phyloP scores from a whole-genome alignment of 2,113 vertebrate genomes.

The Diphyllodes magnificus region DNA sequence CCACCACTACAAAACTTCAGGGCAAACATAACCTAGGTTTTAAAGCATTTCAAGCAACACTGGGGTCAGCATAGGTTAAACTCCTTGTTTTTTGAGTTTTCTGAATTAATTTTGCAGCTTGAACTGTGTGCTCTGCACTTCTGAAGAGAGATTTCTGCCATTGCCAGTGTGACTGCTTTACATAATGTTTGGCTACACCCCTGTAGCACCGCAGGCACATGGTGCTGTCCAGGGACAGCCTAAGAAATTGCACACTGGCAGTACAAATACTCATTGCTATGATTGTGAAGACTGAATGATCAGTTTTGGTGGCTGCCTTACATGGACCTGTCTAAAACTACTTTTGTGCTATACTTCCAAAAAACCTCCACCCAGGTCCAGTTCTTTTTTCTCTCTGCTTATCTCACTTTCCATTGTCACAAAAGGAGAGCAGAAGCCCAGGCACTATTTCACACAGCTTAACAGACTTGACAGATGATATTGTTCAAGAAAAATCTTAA shows the following conservation, averaged over 20 bases:
- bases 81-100: not conserved
- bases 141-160: not conserved
- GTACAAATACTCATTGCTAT: not conserved
- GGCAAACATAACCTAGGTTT: not conserved
- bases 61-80: not conserved
- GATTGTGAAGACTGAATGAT: not conserved
- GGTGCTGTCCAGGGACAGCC: not conserved
- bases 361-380: not conserved
- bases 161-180: not conserved
- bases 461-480: not conserved
- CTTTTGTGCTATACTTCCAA: not conserved
- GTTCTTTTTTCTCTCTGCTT: not conserved
- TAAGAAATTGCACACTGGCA: not conserved
- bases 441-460: not conserved
- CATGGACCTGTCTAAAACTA: not conserved
- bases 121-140: not conserved
- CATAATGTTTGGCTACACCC: not conserved
- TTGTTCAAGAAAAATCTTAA: not conserved
- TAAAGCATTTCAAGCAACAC: not conserved
- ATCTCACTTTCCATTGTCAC: not conserved
- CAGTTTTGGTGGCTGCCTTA: not conserved
- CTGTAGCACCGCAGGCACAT: fast-evolving
- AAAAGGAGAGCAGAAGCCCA: not conserved
- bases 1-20: not conserved
- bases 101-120: not conserved